phyloP scores from a whole-genome alignment of 1,140 invertebrate species.

The Artemia franciscana region DNA sequence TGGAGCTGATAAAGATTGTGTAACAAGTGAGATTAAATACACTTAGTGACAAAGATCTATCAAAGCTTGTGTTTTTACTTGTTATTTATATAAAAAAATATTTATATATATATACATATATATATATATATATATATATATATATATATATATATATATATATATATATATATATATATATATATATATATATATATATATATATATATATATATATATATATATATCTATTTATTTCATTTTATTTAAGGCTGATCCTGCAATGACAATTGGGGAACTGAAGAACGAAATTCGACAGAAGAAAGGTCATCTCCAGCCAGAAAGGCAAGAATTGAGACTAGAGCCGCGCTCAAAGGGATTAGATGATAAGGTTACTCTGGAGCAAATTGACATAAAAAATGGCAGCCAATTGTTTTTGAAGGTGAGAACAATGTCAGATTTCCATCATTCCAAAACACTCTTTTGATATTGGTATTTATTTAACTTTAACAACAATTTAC shows the following conservation, averaged over 20 bases:
- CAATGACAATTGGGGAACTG: slow-evolving; percentile 41
- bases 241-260: slow-evolving; percentile 24
- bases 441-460: too few relatives aligned
- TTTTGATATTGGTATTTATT: too few relatives aligned
- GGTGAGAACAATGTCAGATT: slow-evolving; percentile 10
- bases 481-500: too few relatives aligned
- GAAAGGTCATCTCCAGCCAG: slow-evolving; percentile 42
- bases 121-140: too few relatives aligned
- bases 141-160: too few relatives aligned
- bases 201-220: background rate
- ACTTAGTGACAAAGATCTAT: too few relatives aligned
- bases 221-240: background rate
- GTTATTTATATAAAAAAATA: too few relatives aligned
- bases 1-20: too few relatives aligned
- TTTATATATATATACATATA: too few relatives aligned
- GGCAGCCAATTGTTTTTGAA: slow-evolving; percentile 49
- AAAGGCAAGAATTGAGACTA: slow-evolving; percentile 54
- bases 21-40: too few relatives aligned
- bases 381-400: slow-evolving; percentile 29
- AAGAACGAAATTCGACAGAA: slow-evolving; percentile 43
- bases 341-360: slow-evolving; percentile 46
- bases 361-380: slow-evolving; percentile 9
- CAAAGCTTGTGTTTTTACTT: too few relatives aligned
- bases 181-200: background rate
- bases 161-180: too few relatives aligned